These are phyloP conservation scores for Lathamus discolor DNA, from an alignment of 2,113 vertebrate species.

Conservation along the genomic window DNA sequence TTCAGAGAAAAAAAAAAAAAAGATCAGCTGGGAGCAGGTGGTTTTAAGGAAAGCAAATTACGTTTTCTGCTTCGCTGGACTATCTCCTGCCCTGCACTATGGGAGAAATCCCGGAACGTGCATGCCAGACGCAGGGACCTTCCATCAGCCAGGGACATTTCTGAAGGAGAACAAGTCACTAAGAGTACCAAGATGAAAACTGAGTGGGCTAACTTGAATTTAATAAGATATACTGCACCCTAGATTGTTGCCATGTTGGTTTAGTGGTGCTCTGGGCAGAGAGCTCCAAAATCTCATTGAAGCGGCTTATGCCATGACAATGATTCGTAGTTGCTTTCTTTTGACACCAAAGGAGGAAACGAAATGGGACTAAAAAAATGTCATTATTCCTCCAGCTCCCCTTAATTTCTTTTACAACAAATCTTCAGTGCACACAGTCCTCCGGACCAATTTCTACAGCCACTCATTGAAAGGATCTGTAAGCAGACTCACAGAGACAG, in stretches of 20 bases:
- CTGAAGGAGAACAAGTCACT: not conserved
- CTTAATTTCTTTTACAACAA: not conserved
- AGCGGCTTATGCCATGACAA: not conserved
- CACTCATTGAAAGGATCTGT: not conserved
- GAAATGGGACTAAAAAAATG: not conserved
- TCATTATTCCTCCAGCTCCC: not conserved
- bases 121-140: not conserved
- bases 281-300: not conserved
- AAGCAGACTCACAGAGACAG: not conserved
- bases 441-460: not conserved
- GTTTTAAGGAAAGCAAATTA: conserved; percentile 48
- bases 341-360: not conserved
- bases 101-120: not conserved
- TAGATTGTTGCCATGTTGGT: not conserved
- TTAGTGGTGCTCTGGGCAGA: not conserved
- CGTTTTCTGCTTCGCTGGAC: conserved; percentile 33
- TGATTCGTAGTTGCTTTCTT: not conserved
- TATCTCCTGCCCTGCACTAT: conserved; percentile 5
- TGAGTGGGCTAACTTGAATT: not conserved
- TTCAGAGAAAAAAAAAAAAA: not conserved
- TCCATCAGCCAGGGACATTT: not conserved
- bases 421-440: not conserved
- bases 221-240: not conserved
- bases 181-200: not conserved
- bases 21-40: not conserved